These are phyloP conservation scores for Menidia menidia DNA, from an alignment of 2,797 vertebrate genomes.

Conservation along the genomic window DNA sequence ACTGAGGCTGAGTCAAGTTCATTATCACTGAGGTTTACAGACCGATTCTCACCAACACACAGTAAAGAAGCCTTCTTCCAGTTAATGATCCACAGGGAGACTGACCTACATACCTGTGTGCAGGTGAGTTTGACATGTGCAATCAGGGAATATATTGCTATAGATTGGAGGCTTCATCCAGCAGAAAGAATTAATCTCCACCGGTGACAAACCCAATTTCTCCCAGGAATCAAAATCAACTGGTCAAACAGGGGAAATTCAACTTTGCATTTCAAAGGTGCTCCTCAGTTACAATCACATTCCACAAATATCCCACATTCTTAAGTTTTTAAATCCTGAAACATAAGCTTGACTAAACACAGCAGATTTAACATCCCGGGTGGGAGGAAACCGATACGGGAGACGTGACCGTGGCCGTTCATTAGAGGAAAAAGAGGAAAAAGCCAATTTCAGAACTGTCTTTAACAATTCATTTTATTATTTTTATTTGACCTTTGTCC, in stretches of 20 bases:
- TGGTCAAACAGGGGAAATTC: background rate
- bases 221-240: background rate
- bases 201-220: background rate
- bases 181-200: background rate
- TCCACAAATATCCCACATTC: constrained; percentile 54
- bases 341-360: constrained; percentile 4
- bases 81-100: constrained; percentile 49
- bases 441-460: background rate
- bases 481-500: no score
- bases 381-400: no score
- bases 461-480: background rate
- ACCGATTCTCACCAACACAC: background rate
- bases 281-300: constrained; percentile 47
- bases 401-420: no score
- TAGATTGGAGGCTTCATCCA: background rate
- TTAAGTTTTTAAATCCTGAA: constrained; percentile 27
- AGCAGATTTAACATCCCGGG: constrained; percentile 4
- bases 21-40: background rate
- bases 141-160: constrained; percentile 1
- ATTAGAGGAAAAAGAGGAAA: background rate
- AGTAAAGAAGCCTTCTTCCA: constrained; percentile 7
- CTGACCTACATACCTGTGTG: constrained; percentile 43
- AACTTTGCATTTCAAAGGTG: background rate
- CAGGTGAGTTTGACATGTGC: background rate
- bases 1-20: background rate